Base-by-base conservation (phyloP, 2,888 invertebrate species). In the Ecliptopera silaceata region DNA sequence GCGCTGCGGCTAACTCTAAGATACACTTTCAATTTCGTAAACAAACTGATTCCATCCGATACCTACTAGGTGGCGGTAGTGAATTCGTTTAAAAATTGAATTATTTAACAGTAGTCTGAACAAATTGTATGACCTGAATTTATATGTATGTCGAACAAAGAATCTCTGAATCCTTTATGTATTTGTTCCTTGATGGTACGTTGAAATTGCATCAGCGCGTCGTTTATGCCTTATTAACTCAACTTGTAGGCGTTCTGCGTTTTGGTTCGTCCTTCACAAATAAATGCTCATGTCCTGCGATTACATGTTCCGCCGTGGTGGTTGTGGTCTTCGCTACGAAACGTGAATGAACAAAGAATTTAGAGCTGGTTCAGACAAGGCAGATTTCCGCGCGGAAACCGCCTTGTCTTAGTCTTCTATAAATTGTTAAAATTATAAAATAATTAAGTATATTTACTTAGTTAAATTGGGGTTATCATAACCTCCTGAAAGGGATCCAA, bases 191-290 rank as follows among this genome's bases (percentile, higher is more conserved):
- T 57, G 61, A 56, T 66, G 36, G 69, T 65, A 68, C 67, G 65
- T 67, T 68, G 68, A 67, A 59, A 74, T 73, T 74, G 70, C 68
- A 71, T 65, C 61, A 68, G 66, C 68, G 59, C 58, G 57, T 58
- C 64, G 68, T 65, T 68, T 42, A 64, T 69, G 68, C 67, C 69
- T 72, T 71, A 72, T 77, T 72, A 76, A 70, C 70, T 68, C 73
- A 65, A 75, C 83, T 88, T 83, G 82, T 84, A 89, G 66, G 84
- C 89, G 65, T 64, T 63, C 61, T 77, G 83, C 84, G 86, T 88
- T 75, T 72, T 63, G 43, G 57, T 65, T 66, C 72, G 85, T 82
- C 87, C 86, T 87, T 87, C 82, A 80, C 66, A 65, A 69, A 75
- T 77, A 74, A 81, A 79, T 77, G 69, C 74, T 73, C 68, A 65